These are phyloP conservation scores for Amblyornis subalaris DNA, from an alignment of 2,113 vertebrate genomes.

Conservation along the genomic window DNA sequence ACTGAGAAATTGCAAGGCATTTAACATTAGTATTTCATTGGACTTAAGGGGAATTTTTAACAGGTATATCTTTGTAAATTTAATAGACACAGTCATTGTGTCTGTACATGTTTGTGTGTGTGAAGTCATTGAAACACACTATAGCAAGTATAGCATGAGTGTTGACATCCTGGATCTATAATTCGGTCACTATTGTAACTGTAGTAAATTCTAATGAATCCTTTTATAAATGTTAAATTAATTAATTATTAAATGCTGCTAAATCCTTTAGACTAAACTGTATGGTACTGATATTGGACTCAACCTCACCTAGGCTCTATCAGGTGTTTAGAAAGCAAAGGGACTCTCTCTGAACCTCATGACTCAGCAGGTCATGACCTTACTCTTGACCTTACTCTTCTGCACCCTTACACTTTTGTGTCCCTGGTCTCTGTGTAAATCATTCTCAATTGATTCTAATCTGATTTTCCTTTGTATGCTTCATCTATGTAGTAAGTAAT, in stretches of 20 bases:
- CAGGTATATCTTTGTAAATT: not conserved
- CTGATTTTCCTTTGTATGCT: not conserved
- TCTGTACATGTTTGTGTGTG: not conserved
- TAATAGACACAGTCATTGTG: not conserved
- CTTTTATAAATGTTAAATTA: not conserved
- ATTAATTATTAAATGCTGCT: not conserved
- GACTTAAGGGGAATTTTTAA: not conserved
- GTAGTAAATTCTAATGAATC: not conserved
- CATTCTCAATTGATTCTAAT: not conserved
- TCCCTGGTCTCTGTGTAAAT: not conserved
- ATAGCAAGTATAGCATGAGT: not conserved
- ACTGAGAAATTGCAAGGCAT: not conserved
- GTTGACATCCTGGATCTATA: not conserved
- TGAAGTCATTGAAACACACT: not conserved
- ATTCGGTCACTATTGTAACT: not conserved
- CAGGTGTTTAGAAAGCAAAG: not conserved
- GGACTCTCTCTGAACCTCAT: not conserved
- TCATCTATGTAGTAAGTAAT: not conserved
- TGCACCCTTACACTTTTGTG: not conserved
- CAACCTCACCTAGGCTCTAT: not conserved
- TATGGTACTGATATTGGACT: not conserved
- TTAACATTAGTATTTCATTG: not conserved
- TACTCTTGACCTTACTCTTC: not conserved
- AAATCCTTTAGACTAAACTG: not conserved
- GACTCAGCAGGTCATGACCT: not conserved